These are phyloP conservation scores for Melanotaenia maccullochi DNA, from an alignment of 2,797 vertebrate genomes.

Conservation along the genomic window DNA sequence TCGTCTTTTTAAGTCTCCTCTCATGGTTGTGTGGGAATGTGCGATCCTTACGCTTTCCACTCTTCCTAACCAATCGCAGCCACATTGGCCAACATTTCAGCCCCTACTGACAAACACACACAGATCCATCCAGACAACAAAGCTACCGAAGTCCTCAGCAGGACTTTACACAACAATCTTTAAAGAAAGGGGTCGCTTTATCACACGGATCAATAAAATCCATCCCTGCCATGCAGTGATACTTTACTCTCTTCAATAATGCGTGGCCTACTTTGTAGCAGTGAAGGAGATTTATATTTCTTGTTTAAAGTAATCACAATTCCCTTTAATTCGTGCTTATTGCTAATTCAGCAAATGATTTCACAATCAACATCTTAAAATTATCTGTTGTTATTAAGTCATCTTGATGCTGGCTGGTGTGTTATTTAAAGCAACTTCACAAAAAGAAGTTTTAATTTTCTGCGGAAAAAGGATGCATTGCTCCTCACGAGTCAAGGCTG, in stretches of 20 bases:
- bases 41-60: constrained; percentile 59
- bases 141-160: constrained; percentile 48
- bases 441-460: constrained; percentile 38
- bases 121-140: constrained; percentile 51
- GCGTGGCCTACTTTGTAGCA: constrained; percentile 41
- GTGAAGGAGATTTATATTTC: constrained; percentile 8
- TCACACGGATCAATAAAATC: constrained; percentile 63
- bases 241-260: constrained; percentile 46
- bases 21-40: constrained; percentile 69
- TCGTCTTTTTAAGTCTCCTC: constrained; percentile 73
- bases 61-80: constrained; percentile 43
- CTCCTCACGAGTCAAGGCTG: constrained; percentile 64
- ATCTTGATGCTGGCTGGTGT: background rate
- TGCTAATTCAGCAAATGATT: constrained; percentile 25
- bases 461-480: constrained; percentile 55
- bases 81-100: constrained; percentile 37
- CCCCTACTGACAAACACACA: constrained; percentile 38
- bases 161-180: constrained; percentile 55
- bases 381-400: constrained; percentile 29
- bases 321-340: background rate
- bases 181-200: constrained; percentile 53
- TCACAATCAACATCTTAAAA: constrained; percentile 34
- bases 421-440: constrained; percentile 32
- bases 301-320: constrained; percentile 3
- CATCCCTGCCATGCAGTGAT: constrained; percentile 41